Conservation (phyloP, 23 tunicate species). For the Halocynthia aurantium region DNA sequence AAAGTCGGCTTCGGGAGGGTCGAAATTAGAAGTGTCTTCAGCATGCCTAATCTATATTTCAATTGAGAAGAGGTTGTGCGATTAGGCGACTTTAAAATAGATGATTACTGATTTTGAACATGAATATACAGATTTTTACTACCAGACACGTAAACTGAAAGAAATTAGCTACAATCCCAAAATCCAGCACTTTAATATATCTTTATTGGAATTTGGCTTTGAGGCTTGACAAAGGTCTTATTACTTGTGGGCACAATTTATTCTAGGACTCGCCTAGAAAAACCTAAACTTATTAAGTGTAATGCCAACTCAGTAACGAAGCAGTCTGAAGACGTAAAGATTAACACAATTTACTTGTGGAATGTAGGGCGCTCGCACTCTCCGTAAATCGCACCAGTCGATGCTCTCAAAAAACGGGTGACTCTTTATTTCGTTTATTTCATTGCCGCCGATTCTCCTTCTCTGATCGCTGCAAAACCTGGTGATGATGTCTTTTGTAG, state of each 20-base stretch:
- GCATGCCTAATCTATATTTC: slow-evolving; percentile 47
- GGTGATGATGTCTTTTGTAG: slow-evolving; percentile 62
- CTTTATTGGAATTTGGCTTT: too few relatives aligned
- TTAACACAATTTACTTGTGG: slow-evolving; percentile 56
- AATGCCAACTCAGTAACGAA: background rate
- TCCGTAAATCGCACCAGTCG: slow-evolving; percentile 55
- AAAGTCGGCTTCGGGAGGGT: slow-evolving; percentile 26
- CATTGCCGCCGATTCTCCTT: slow-evolving; percentile 53
- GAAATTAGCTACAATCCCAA: too few relatives aligned
- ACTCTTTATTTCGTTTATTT: slow-evolving; percentile 56
- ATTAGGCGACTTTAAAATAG: too few relatives aligned
- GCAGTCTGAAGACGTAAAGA: too few relatives aligned
- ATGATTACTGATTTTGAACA: too few relatives aligned
- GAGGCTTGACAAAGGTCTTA: too few relatives aligned
- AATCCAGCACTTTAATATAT: too few relatives aligned
- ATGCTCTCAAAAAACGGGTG: slow-evolving; percentile 69
- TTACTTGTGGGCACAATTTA: too few relatives aligned
- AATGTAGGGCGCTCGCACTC: slow-evolving; percentile 63
- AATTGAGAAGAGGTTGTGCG: too few relatives aligned
- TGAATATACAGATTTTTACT: too few relatives aligned
- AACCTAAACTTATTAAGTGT: background rate
- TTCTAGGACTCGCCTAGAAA: background rate
- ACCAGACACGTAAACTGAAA: too few relatives aligned
- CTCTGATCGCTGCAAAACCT: slow-evolving; percentile 63
- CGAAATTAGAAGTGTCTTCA: slow-evolving; percentile 90